Conservation (phyloP, 23 tunicate species). For the Halocynthia aurantium region DNA sequence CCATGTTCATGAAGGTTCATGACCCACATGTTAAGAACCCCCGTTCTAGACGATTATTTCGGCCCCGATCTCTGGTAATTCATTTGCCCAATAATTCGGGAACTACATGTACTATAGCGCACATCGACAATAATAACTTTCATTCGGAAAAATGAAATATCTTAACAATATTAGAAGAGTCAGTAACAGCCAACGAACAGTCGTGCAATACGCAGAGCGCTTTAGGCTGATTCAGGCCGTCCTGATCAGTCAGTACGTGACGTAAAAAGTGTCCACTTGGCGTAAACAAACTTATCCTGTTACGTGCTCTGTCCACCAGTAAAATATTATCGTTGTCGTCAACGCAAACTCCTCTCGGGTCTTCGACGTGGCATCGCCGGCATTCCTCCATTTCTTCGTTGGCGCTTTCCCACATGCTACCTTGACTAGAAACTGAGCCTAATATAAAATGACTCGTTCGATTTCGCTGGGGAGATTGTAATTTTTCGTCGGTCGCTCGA, state of each 20-base stretch:
- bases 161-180: slow-evolving; percentile 31
- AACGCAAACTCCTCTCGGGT: slow-evolving; percentile 81
- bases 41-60: no score
- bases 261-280: slow-evolving; percentile 36
- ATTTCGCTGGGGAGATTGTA: no score
- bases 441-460: no score
- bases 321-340: slow-evolving; percentile 61
- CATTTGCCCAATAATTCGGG: no score
- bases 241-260: slow-evolving; percentile 24
- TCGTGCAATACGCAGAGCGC: slow-evolving; percentile 6
- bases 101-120: no score
- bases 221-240: slow-evolving; percentile 41
- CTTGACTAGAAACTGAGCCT: no score
- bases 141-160: slow-evolving; percentile 22
- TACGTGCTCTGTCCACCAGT: slow-evolving; percentile 35
- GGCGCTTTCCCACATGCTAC: no score
- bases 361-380: slow-evolving; percentile 19
- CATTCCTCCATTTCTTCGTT: slow-evolving; percentile 11
- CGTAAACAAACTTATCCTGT: slow-evolving; percentile 26
- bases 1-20: no score
- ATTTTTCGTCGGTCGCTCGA: no score
- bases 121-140: no score
- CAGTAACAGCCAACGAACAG: slow-evolving; percentile 34
- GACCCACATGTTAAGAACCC: no score
- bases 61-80: no score